These are phyloP conservation scores for Chelonia mydas DNA, from an alignment of 2,797 vertebrate species.

Conservation along the genomic window DNA sequence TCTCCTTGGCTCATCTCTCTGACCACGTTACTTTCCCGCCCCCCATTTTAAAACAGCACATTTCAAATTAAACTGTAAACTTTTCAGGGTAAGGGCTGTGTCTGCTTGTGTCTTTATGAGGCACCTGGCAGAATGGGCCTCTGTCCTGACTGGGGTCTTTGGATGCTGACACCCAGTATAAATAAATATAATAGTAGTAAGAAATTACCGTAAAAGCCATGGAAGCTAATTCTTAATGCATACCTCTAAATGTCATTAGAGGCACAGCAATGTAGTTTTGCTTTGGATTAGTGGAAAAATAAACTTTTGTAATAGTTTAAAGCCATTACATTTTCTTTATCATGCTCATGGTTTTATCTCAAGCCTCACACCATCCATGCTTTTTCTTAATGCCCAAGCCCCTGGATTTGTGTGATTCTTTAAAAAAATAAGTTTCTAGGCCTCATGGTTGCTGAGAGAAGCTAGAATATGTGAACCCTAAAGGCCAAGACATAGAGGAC, in stretches of 20 bases:
- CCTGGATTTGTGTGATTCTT: neutral
- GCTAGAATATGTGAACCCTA: neutral
- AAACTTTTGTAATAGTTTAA: neutral
- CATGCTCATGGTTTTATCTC: neutral
- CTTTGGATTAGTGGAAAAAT: conserved; percentile 24
- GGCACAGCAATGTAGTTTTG: conserved; percentile 17
- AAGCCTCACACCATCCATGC: conserved; percentile 37
- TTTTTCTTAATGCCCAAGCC: neutral
- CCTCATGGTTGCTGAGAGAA: neutral
- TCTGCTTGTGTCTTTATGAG: neutral
- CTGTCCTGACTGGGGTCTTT: neutral
- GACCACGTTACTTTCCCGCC: neutral
- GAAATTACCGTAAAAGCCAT: conserved; percentile 29
- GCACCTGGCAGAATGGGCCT: conserved; percentile 38
- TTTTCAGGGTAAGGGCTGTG: neutral
- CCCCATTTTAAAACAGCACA: neutral
- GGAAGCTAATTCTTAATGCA: conserved; percentile 36
- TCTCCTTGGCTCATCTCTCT: neutral
- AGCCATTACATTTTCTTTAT: neutral
- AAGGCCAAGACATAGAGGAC: conserved; percentile 7
- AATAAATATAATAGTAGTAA: neutral
- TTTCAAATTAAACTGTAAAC: neutral
- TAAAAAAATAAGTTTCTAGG: neutral
- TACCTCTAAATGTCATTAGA: conserved; percentile 10
- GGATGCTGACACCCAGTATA: neutral